A percentile compares a stretch with the other conserved stretches of the same genome.
These are phyloP conservation scores for Pseudorectes ferrugineus DNA, from an alignment of 2,113 vertebrate genomes.

Conservation along the genomic window DNA sequence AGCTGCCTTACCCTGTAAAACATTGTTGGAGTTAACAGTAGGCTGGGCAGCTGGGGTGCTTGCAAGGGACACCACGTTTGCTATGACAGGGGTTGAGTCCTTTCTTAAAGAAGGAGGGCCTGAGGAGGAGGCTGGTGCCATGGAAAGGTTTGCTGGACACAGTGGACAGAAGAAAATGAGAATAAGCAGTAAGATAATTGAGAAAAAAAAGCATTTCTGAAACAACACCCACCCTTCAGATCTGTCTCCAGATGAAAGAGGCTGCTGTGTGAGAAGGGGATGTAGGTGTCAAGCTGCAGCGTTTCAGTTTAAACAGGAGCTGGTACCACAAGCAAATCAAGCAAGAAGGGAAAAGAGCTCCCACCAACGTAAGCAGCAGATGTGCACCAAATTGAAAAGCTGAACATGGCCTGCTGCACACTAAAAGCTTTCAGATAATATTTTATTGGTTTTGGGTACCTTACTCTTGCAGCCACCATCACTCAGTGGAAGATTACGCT, in stretches of 20 bases:
- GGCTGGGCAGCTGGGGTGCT: slow-evolving; percentile 78
- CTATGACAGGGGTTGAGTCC: slow-evolving; percentile 91
- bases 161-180: slow-evolving; percentile 38
- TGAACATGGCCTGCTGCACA: neutral
- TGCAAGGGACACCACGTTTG: slow-evolving; percentile 91
- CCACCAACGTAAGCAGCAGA: neutral
- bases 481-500: neutral
- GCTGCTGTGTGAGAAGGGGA: neutral
- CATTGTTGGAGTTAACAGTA: slow-evolving; percentile 74
- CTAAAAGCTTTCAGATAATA: neutral
- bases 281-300: neutral
- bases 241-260: neutral
- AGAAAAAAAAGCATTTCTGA: neutral
- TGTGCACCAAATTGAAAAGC: neutral
- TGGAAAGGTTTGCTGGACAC: slow-evolving; percentile 72
- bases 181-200: neutral
- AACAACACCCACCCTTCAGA: neutral
- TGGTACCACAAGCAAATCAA: neutral
- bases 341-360: neutral
- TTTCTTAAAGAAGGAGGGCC: slow-evolving; percentile 76
- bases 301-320: neutral
- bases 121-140: slow-evolving; percentile 70
- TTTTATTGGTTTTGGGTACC: neutral
- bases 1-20: slow-evolving; percentile 79
- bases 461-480: neutral